Conservation (phyloP, 2,797 vertebrate genomes). For the Hyperoplus immaculatus region DNA sequence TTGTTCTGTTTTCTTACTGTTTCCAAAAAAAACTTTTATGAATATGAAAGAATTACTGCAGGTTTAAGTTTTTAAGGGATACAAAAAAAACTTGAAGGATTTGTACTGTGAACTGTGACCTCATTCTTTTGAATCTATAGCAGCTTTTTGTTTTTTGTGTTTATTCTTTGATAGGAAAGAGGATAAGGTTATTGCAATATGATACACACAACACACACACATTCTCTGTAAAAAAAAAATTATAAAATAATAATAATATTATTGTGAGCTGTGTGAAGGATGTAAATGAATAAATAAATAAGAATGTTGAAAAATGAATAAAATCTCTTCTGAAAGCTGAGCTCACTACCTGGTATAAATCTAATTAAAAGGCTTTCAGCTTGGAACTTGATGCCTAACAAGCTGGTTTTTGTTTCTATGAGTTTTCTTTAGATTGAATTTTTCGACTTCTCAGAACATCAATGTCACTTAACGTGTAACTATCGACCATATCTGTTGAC, state of each 20-base stretch:
- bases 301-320: slow-evolving; percentile 92
- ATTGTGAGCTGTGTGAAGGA: slow-evolving; percentile 92
- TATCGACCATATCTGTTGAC: slow-evolving; percentile 19
- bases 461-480: background rate
- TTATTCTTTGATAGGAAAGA: slow-evolving; percentile 82
- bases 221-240: slow-evolving; percentile 87
- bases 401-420: background rate
- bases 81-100: slow-evolving; percentile 93
- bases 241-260: slow-evolving; percentile 25
- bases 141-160: slow-evolving; percentile 85
- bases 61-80: slow-evolving; percentile 89
- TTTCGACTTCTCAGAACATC: background rate
- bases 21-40: slow-evolving; percentile 86
- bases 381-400: background rate
- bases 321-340: slow-evolving; percentile 90
- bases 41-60: slow-evolving; percentile 80
- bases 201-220: slow-evolving; percentile 85
- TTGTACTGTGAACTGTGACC: slow-evolving; percentile 99
- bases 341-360: slow-evolving; percentile 89
- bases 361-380: slow-evolving; percentile 60
- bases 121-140: slow-evolving; percentile 92
- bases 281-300: slow-evolving; percentile 92
- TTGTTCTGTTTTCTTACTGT: slow-evolving; percentile 86
- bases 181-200: slow-evolving; percentile 85
- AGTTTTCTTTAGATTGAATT: slow-evolving; percentile 20